phyloP scores from a whole-genome alignment of 2,888 invertebrate genomes.

The Phasia obesa region DNA sequence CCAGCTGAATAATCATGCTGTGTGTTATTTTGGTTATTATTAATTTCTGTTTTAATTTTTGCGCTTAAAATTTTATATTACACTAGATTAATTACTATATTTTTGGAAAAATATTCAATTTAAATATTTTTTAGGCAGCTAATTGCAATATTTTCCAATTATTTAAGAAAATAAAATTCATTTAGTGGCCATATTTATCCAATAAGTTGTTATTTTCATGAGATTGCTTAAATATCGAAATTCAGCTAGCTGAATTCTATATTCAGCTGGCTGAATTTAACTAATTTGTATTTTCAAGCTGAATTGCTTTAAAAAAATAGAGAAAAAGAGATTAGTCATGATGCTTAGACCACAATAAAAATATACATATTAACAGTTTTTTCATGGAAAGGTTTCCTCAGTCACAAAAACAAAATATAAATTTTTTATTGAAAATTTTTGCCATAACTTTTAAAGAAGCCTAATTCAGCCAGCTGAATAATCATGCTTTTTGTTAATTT shows the following conservation, averaged over 20 bases:
- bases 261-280: constrained; percentile 2
- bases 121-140: too few relatives aligned
- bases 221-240: background rate
- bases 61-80: too few relatives aligned
- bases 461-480: background rate
- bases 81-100: too few relatives aligned
- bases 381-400: constrained; percentile 18
- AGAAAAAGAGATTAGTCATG: constrained; percentile 50
- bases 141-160: too few relatives aligned
- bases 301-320: constrained; percentile 4
- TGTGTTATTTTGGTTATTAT: background rate
- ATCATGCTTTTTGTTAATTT: background rate
- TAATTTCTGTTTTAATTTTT: too few relatives aligned
- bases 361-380: background rate
- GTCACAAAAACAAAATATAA: background rate
- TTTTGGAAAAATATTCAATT: too few relatives aligned
- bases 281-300: too few relatives aligned
- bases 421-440: background rate
- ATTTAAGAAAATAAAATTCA: too few relatives aligned
- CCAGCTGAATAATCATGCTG: background rate
- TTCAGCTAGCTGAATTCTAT: constrained; percentile 31
- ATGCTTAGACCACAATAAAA: constrained; percentile 28
- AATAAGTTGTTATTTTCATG: too few relatives aligned
- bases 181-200: too few relatives aligned
- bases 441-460: background rate